phyloP scores from a whole-genome alignment of 2,888 invertebrate species.

The Branchipolynoe longqiensis region DNA sequence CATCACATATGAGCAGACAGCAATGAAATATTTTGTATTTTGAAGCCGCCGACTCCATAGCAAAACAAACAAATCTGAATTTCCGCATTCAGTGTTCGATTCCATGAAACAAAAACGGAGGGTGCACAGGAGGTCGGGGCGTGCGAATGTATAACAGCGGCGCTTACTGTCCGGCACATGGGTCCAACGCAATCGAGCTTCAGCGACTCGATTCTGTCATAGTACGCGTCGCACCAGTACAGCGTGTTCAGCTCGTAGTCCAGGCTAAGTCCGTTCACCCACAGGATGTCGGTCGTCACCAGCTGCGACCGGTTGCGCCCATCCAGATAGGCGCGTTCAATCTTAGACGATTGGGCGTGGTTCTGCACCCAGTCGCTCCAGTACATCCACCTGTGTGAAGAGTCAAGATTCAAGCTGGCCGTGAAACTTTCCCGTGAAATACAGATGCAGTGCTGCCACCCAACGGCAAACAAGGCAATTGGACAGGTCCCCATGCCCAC shows the following conservation, averaged over 20 bases:
- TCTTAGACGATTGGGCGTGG: slow-evolving; percentile 87
- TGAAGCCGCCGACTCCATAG: too few species aligned
- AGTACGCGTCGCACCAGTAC: slow-evolving; percentile 73
- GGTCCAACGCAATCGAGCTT: slow-evolving; percentile 20
- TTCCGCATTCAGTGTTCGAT: too few species aligned
- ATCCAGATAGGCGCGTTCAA: slow-evolving; percentile 97
- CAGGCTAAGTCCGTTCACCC: slow-evolving; percentile 90
- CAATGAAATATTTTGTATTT: too few species aligned
- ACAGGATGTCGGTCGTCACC: slow-evolving; percentile 83
- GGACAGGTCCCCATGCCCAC: too few species aligned
- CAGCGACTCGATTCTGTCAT: slow-evolving; percentile 69
- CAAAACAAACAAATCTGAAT: too few species aligned
- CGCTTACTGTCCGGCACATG: not conserved
- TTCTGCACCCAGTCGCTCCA: slow-evolving; percentile 93
- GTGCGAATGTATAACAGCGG: not conserved
- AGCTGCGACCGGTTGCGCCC: slow-evolving; percentile 90
- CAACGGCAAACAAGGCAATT: too few species aligned
- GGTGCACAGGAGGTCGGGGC: too few species aligned
- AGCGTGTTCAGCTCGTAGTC: slow-evolving; percentile 74
- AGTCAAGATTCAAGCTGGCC: too few species aligned
- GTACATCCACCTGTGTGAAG: slow-evolving; percentile 87
- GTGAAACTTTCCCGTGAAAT: too few species aligned
- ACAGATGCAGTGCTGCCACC: too few species aligned
- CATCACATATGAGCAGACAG: too few species aligned
- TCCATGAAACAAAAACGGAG: too few species aligned